Conservation (phyloP, 2,888 invertebrate species). For the Machimus rusticus region DNA sequence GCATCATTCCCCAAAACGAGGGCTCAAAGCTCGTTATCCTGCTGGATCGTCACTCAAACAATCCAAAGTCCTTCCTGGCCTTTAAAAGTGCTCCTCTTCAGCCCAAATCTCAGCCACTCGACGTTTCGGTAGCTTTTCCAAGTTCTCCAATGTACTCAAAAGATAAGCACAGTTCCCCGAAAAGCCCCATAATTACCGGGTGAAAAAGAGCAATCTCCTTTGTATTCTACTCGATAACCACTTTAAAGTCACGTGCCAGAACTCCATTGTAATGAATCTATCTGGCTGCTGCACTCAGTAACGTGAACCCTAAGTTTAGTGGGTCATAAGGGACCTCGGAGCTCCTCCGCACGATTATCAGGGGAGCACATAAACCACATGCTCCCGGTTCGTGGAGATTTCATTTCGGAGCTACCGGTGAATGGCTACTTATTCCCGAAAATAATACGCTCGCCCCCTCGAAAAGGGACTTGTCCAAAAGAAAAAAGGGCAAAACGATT, state of each 20-base stretch:
- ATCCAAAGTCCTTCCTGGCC: not conserved
- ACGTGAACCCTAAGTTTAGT: slow-evolving; percentile 21
- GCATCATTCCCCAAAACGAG: not conserved
- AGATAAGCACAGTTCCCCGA: not conserved
- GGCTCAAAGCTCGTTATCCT: not conserved
- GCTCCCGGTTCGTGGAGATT: not conserved
- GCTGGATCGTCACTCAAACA: not conserved
- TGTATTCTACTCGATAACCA: not conserved
- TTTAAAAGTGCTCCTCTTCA: not conserved
- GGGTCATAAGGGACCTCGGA: slow-evolving; percentile 9
- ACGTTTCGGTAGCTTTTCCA: not conserved
- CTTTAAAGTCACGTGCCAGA: slow-evolving; percentile 19
- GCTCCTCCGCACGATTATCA: slow-evolving; percentile 5
- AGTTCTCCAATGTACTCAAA: not conserved
- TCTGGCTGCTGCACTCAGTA: not conserved
- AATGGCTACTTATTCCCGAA: not conserved
- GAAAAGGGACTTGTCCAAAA: not conserved
- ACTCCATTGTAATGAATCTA: slow-evolving; percentile 24
- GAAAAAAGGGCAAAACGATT: not conserved
- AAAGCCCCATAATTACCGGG: not conserved
- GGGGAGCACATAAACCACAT: slow-evolving; percentile 33
- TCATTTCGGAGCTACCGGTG: slow-evolving; percentile 12
- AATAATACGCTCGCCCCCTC: not conserved
- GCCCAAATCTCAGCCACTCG: not conserved
- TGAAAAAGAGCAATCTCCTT: not conserved